Conservation (phyloP, 2,797 vertebrate genomes). For the Chloroceryle inda region DNA sequence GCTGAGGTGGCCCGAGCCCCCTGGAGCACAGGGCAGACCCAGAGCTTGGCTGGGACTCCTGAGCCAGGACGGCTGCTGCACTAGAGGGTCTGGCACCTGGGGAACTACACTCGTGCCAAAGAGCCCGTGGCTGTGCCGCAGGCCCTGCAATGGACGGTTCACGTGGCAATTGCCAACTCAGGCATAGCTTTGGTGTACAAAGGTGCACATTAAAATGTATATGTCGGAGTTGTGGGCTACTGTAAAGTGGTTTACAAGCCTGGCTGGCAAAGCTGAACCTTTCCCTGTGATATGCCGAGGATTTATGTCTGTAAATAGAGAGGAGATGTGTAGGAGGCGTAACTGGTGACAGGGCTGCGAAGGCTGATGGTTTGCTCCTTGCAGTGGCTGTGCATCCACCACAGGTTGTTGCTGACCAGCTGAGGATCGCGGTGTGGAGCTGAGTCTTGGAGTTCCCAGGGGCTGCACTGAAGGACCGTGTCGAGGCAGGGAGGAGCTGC, state of each 20-base stretch:
- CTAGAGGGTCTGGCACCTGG: rapidly evolving
- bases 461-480: background rate
- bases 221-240: conserved; percentile 42
- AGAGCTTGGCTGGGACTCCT: background rate
- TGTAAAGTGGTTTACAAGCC: conserved; percentile 39
- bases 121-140: background rate
- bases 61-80: rapidly evolving
- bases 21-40: background rate
- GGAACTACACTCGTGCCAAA: rapidly evolving
- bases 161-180: conserved; percentile 24
- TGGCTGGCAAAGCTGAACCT: conserved; percentile 57
- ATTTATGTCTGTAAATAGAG: conserved; percentile 68
- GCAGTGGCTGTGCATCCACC: rapidly evolving
- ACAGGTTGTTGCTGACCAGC: background rate
- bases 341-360: background rate
- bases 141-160: background rate
- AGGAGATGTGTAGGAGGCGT: background rate
- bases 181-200: background rate
- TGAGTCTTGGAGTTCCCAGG: background rate
- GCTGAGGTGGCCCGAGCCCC: rapidly evolving
- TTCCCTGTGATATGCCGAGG: conserved; percentile 30
- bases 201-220: background rate
- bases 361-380: background rate
- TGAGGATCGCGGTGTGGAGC: rapidly evolving
- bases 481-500: background rate